Evolutionary conservation across 2,797 vertebrate genomes (phyloP), one percentile per base, ranked within the genome.

Genomic region (Mormyrus proboscirostris): DNA sequence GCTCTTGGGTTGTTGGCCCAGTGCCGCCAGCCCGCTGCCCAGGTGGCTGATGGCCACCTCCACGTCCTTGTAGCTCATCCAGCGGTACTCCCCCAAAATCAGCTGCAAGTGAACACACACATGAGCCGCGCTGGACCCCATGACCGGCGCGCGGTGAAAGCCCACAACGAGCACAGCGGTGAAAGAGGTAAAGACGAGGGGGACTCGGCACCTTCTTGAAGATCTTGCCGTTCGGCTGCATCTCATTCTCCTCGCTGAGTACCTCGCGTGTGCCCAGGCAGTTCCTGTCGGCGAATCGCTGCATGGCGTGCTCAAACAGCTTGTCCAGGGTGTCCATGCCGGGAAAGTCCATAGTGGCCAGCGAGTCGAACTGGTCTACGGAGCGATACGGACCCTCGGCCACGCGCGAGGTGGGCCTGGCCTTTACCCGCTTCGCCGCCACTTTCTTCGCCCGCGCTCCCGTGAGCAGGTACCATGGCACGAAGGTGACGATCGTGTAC

Each of bases 401-500:
- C 79, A 90, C 90, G 92, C 97, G 96, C 3, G 95, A 95, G 83
- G 94, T 94, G 88, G 98, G 96, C 55, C 97, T 97, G 89, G 98
- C 98, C 94, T 99, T 99, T 92, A 96, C 92, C 90, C 98, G 95
- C 87, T 95, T 96, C 88, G 98, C 97, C 93, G 95, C 95, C 89
- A 95, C 93, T 93, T 95, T 96, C 95, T 93, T 98, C 92, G 97
- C 94, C 92, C 97, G 96, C 0, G 97, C 97, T 62, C 97, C 95
- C 41, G 97, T 98, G 92, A 99, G 94, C 96, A 97, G 98, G 96
- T 99, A 99, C 99, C 98, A 99, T 1, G 99, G 99, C 92, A 99
- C 96, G 94, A 99, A 99, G 93, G 98, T 97, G 92, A 99, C 92
- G 90, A 95, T 8, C 87, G 98, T 98, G 95, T 99, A 99, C 91